Evolutionary conservation across 2,888 invertebrate species (phyloP), one percentile per base, ranked within the genome.

Genomic region (Meliscaeva auricollis): DNA sequence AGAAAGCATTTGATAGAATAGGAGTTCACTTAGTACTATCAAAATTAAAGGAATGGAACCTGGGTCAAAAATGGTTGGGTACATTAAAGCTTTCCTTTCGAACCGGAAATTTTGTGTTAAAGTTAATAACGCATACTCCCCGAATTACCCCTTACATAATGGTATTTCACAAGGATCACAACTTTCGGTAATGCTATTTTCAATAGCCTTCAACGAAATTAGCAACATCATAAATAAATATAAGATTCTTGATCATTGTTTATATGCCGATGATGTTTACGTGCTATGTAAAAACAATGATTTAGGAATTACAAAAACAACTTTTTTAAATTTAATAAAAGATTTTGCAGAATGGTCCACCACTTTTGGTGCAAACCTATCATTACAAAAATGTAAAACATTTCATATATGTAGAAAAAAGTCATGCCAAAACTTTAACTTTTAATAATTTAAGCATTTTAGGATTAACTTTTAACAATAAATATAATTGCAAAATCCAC

Each of bases 1-100:
- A 58, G 1, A 58, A 58, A 58, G 38, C 35, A 32, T 58, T 58
- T 41, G 60, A 60, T 60, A 38, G 60, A 60, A 60, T 44, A 60
- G 41, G 44, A 13, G n/a, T 41, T 44, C 38, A 60, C 13, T 13
- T 44, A 11, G 44, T 60, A 6, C 17, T 60, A 60, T 38, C 20
- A 13, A 38, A 41, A 8, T 44, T 60, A 17, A 60, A 17, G 35
- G 44, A 60, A 41, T 60, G 60, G 41, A 4, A 32, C 32, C n/a
- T 32, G 8, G 56, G 35, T 15, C 32, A 41, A 60, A 41, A 22
- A 60, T 58, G 35, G 32, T 35, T 58, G 44, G 60, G 17, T 60
- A 44, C 9, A 60, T 60, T 8, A 22, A 44, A 26, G 22, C 38
- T 60, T 60, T 41, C 11, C 22, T 60, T 41, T 32, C 44, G 4